Percentiles rank a stretch among this genome's conserved stretches.
phyloP scores from a whole-genome alignment of 2,113 vertebrate species.

The Ophiodon elongatus region DNA sequence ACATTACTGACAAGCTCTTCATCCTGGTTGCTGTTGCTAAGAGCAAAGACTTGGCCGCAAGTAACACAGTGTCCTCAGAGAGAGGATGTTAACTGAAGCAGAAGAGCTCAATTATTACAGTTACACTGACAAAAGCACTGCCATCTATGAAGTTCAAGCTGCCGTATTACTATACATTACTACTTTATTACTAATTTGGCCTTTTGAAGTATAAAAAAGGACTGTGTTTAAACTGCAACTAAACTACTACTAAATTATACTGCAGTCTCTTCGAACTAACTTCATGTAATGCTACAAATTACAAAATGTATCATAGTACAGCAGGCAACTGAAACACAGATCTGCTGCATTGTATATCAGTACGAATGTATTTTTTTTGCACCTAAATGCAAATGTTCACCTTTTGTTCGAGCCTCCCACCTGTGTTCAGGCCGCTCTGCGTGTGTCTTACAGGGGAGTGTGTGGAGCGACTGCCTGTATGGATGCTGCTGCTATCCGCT shows the following conservation, averaged over 20 bases:
- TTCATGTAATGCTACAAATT: background rate
- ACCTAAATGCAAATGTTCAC: slow-evolving; percentile 59
- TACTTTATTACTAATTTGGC: background rate
- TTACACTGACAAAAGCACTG: background rate
- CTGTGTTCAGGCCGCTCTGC: slow-evolving; percentile 27
- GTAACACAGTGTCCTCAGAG: slow-evolving; percentile 14
- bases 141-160: background rate
- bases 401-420: slow-evolving; percentile 65
- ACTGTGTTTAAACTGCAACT: background rate
- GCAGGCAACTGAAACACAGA: background rate
- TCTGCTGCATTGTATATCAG: slow-evolving; percentile 2
- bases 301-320: background rate
- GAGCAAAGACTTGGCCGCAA: slow-evolving; percentile 38
- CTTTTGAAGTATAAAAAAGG: background rate
- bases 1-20: slow-evolving; percentile 19
- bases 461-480: slow-evolving; percentile 82
- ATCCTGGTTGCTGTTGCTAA: slow-evolving; percentile 40
- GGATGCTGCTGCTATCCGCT: slow-evolving; percentile 83
- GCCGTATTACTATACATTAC: background rate
- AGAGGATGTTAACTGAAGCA: slow-evolving; percentile 2
- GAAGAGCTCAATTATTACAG: background rate
- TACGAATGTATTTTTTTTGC: slow-evolving; percentile 7
- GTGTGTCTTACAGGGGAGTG: slow-evolving; percentile 72
- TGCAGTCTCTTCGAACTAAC: background rate
- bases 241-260: background rate